phyloP scores from a whole-genome alignment of 2,113 vertebrate genomes.

The Paraplagusia blochii region DNA sequence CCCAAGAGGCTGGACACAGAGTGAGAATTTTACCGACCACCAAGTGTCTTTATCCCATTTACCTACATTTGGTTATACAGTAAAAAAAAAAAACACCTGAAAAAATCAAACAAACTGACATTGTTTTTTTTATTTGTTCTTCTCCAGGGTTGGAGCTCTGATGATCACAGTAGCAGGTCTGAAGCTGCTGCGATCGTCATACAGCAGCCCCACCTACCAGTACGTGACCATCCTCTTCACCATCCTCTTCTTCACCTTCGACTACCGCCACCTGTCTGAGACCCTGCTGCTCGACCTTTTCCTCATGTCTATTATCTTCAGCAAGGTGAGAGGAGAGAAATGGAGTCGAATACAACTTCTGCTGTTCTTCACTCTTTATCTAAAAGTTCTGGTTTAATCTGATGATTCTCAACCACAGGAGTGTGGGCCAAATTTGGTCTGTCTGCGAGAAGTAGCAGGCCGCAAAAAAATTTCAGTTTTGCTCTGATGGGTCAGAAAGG shows the following conservation, averaged over 20 bases:
- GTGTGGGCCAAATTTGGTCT: too few relatives aligned
- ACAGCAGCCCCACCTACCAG: constrained; percentile 94
- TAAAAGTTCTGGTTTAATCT: too few relatives aligned
- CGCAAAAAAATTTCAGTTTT: too few relatives aligned
- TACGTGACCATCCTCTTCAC: constrained; percentile 96
- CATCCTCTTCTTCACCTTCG: constrained; percentile 97
- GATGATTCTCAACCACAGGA: too few relatives aligned
- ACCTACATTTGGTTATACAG: too few relatives aligned
- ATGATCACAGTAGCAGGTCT: constrained; percentile 95
- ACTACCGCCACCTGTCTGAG: constrained; percentile 92
- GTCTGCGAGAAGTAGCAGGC: too few relatives aligned
- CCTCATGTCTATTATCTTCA: constrained; percentile 97
- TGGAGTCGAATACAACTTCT: too few relatives aligned
- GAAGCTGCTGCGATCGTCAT: constrained; percentile 94
- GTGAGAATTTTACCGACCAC: constrained; percentile 47
- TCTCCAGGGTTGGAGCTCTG: constrained; percentile 86
- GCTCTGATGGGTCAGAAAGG: too few relatives aligned
- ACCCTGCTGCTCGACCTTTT: constrained; percentile 96
- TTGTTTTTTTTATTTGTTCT: neutral
- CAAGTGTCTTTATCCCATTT: too few relatives aligned
- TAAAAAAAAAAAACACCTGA: too few relatives aligned
- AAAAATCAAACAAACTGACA: neutral
- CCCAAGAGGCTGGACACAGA: constrained; percentile 93
- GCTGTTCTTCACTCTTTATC: too few relatives aligned
- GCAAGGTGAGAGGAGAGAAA: constrained; percentile 79